A percentile compares a stretch with the other conserved stretches of the same genome.
Conservation (phyloP, 2,888 invertebrate genomes). For the Yponomeuta cagnagella region DNA sequence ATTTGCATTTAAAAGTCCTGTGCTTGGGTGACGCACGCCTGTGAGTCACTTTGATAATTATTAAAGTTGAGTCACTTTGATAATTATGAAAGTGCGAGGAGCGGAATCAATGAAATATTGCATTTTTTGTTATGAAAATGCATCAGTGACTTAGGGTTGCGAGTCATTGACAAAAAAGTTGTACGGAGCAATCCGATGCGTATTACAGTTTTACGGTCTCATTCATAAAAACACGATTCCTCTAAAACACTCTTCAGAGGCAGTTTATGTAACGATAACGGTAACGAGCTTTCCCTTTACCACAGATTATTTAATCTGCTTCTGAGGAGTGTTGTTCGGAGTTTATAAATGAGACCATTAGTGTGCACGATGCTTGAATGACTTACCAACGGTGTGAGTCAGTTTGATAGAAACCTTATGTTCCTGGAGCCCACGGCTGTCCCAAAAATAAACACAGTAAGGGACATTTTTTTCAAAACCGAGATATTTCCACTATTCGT, state of each 20-base stretch:
- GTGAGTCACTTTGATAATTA: slow-evolving; percentile 91
- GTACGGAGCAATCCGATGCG: neutral
- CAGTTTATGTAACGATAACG: too few relatives aligned
- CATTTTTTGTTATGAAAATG: slow-evolving; percentile 77
- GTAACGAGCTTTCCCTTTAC: too few relatives aligned
- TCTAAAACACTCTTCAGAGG: too few relatives aligned
- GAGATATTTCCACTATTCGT: too few relatives aligned
- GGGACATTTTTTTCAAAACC: too few relatives aligned
- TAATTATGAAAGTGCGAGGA: slow-evolving; percentile 92
- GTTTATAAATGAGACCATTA: neutral
- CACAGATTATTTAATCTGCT: too few relatives aligned
- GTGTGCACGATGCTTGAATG: neutral
- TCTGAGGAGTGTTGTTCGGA: neutral
- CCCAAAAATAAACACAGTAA: too few relatives aligned
- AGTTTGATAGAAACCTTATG: neutral
- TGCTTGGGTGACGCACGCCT: slow-evolving; percentile 66
- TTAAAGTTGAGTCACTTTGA: slow-evolving; percentile 91
- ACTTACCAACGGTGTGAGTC: neutral
- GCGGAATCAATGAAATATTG: slow-evolving; percentile 94
- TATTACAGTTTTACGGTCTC: neutral
- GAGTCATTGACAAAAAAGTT: neutral
- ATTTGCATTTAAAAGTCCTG: neutral
- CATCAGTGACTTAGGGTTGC: neutral
- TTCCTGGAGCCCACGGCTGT: neutral
- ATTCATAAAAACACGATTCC: too few relatives aligned